Conservation (phyloP, 2,797 vertebrate genomes). For the Sandelia bainsii region DNA sequence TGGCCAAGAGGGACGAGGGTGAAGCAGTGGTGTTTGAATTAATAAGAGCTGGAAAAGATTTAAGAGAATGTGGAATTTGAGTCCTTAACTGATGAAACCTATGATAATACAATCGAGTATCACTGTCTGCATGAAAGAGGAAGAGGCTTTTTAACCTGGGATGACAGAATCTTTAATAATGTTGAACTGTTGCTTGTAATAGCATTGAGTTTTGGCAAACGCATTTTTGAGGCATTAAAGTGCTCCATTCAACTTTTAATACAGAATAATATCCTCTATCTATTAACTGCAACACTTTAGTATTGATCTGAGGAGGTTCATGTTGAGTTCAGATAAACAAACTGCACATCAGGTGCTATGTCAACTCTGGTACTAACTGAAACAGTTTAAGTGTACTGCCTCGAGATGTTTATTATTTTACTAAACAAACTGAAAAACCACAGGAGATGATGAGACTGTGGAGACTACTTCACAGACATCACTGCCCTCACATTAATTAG, state of each 20-base stretch:
- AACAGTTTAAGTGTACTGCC: constrained; percentile 18
- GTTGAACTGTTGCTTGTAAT: constrained; percentile 56
- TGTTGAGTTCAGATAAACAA: constrained; percentile 69
- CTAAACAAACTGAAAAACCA: constrained; percentile 29
- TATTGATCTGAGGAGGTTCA: constrained; percentile 67
- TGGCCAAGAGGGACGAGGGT: constrained; percentile 69
- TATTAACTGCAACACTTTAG: constrained; percentile 51
- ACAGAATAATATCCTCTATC: constrained; percentile 42
- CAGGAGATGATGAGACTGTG: constrained; percentile 22
- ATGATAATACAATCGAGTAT: constrained; percentile 74
- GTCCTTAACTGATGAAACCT: constrained; percentile 80
- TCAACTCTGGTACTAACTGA: constrained; percentile 22
- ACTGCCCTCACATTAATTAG: constrained; percentile 52
- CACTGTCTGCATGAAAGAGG: constrained; percentile 46
- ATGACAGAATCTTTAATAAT: constrained; percentile 62
- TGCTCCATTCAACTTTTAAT: constrained; percentile 32
- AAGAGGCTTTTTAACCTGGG: constrained; percentile 50
- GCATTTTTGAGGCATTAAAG: constrained; percentile 44
- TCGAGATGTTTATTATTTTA: constrained; percentile 27
- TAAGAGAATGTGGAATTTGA: constrained; percentile 81
- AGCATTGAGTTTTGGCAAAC: constrained; percentile 47
- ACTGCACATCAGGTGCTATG: constrained; percentile 36
- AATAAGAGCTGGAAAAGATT: constrained; percentile 79
- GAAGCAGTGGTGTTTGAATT: constrained; percentile 76
- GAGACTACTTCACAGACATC: constrained; percentile 47